Evolutionary conservation across 2,797 vertebrate species (phyloP).

Genomic region (Enteromius thamalakanensis): DNA sequence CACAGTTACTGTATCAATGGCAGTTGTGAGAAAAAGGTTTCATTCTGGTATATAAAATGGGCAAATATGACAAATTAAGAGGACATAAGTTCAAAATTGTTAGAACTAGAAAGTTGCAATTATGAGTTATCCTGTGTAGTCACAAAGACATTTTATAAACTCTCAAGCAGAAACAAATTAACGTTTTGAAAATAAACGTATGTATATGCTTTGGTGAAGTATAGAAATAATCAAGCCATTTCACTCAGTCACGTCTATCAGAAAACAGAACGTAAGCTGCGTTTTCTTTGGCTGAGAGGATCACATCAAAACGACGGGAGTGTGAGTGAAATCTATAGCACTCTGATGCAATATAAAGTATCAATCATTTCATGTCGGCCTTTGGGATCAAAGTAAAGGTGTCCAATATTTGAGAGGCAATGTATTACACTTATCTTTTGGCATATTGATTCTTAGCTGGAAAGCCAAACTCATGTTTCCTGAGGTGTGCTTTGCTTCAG

Average conservation of each 20-base stretch:
- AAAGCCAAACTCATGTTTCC: constrained; percentile 59
- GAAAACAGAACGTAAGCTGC: constrained; percentile 30
- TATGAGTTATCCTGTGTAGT: not conserved
- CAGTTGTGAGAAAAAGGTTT: not conserved
- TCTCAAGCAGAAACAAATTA: not conserved
- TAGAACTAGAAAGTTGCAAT: not conserved
- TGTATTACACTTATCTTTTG: constrained; percentile 64
- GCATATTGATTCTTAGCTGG: constrained; percentile 64
- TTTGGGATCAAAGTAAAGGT: constrained; percentile 59
- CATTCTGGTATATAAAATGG: not conserved
- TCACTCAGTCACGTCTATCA: not conserved
- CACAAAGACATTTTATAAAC: not conserved
- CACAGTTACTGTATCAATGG: not conserved
- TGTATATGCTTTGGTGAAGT: constrained; percentile 4
- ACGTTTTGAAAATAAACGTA: not conserved
- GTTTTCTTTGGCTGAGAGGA: not conserved
- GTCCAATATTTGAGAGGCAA: constrained; percentile 57
- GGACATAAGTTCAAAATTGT: not conserved
- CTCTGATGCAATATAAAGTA: constrained; percentile 31
- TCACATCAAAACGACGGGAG: constrained; percentile 31
- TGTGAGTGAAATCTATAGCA: constrained; percentile 15
- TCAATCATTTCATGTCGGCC: constrained; percentile 50
- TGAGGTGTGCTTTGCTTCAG: constrained; percentile 45
- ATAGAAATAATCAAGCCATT: constrained; percentile 4
- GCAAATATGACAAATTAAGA: not conserved